Base-by-base conservation (phyloP, 2,113 vertebrate genomes). In the Hylia prasina region DNA sequence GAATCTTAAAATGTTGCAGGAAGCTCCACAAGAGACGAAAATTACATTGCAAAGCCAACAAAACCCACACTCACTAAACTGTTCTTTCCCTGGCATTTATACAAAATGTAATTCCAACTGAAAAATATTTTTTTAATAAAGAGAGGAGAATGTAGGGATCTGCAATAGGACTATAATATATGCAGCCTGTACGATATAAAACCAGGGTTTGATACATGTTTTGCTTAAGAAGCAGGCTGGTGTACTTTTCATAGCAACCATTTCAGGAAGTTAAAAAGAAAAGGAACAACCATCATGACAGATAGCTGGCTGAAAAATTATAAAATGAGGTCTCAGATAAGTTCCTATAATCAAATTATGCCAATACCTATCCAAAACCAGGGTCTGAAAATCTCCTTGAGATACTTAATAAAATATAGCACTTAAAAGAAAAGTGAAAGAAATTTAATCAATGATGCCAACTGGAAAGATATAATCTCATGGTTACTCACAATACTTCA, bases 1-100 rank as follows among this genome's bases (percentile, higher is more conserved):
- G 57, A 90, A 63, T 40, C 17, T 20, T 66, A 17, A 1, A 2
- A n/a, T 1, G 2, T 23, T 51, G 24, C 24, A 3, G 1, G 7
- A 63, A 91, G 53, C 10, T 63, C 71, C 24, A 63, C 33, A 3
- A 10, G 15, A 70, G 7, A 23, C n/a, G 13, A 73, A 24, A 45
- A 50, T 45, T 22, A 24, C 22, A 47, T 1, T 19, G 23, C 40
- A 88, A 87, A 85, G 10, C 15, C 25, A 65, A 50, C 10, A 64
- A 57, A 56, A 10, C 11, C 44, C 7, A 70, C 16, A 12, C 9
- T 51, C 40, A 37, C 15, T 35, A 19, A 76, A 57, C 27, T 21
- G 10, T 17, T 76, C 17, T 20, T 64, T 35, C 17, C 13, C 22
- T 33, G 25, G 54, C 14, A 78, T 37, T 51, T 33, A 40, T 15